Evolutionary conservation across 1,140 invertebrate genomes (phyloP).

Genomic region (Euschistus heros): DNA sequence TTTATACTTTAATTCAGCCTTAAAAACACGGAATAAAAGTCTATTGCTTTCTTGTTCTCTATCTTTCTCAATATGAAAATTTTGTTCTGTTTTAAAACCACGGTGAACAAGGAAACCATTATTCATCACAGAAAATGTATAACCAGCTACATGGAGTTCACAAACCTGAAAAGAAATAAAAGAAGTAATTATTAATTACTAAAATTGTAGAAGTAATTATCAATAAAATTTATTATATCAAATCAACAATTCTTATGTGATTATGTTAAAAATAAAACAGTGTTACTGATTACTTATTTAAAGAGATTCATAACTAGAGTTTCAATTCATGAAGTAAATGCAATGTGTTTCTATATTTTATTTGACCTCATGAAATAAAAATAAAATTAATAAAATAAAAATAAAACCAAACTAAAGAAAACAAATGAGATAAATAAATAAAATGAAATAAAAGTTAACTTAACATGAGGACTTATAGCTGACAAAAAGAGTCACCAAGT

Average conservation of each 20-base stretch:
- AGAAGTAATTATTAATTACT: neutral
- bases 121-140: conserved; percentile 46
- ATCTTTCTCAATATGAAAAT: conserved; percentile 42
- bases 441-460: no score
- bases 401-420: no score
- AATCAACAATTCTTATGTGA: neutral
- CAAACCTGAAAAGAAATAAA: conserved; percentile 40
- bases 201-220: neutral
- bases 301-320: no score
- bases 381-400: no score
- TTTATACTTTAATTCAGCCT: conserved; percentile 45
- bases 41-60: conserved; percentile 42
- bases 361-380: no score
- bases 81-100: conserved; percentile 41
- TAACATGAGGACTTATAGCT: no score
- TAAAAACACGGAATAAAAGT: conserved; percentile 45
- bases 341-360: no score
- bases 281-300: no score
- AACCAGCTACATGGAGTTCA: conserved; percentile 49
- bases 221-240: conserved; percentile 1
- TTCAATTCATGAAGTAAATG: no score
- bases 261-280: neutral
- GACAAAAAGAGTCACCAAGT: no score
- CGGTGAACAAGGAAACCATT: conserved; percentile 48
- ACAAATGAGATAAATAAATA: no score